A percentile compares a stretch with the other conserved stretches of the same genome.
These are phyloP conservation scores for Stegodyphus dumicola DNA, from an alignment of 1,140 invertebrate species.

Conservation along the genomic window DNA sequence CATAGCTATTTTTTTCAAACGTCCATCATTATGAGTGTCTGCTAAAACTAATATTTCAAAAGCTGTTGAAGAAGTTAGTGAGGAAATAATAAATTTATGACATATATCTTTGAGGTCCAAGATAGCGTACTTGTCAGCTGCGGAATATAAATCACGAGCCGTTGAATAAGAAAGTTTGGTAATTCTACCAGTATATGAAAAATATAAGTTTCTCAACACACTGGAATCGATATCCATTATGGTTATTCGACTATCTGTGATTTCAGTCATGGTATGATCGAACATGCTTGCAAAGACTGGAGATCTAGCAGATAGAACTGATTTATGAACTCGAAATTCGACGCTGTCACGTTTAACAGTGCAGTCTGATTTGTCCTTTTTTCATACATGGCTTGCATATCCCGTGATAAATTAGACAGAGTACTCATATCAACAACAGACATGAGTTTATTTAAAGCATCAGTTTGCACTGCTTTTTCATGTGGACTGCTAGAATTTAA, in stretches of 20 bases:
- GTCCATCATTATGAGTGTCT: not conserved
- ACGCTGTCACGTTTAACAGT: slow-evolving; percentile 46
- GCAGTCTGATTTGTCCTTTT: not conserved
- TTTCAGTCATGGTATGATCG: slow-evolving; percentile 62
- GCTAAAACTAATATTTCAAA: not conserved
- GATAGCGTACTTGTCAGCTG: not conserved
- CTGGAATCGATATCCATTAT: not conserved
- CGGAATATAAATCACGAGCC: not conserved
- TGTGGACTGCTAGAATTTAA: too few relatives aligned
- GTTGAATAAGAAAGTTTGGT: not conserved
- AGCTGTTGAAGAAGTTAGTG: not conserved
- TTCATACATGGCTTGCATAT: not conserved
- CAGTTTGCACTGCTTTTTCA: too few relatives aligned
- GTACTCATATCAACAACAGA: too few relatives aligned
- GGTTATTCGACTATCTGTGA: not conserved
- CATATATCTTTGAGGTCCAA: not conserved
- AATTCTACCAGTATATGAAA: not conserved
- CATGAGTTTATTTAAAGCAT: too few relatives aligned
- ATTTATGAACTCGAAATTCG: slow-evolving; percentile 66
- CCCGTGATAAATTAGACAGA: not conserved
- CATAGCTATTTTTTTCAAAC: not conserved
- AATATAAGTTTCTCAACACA: not conserved
- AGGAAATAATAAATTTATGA: not conserved
- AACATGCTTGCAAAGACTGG: slow-evolving; percentile 68
- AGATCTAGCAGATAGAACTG: slow-evolving; percentile 66